Conservation (phyloP, 2,797 vertebrate genomes). For the Amblyraja radiata region DNA sequence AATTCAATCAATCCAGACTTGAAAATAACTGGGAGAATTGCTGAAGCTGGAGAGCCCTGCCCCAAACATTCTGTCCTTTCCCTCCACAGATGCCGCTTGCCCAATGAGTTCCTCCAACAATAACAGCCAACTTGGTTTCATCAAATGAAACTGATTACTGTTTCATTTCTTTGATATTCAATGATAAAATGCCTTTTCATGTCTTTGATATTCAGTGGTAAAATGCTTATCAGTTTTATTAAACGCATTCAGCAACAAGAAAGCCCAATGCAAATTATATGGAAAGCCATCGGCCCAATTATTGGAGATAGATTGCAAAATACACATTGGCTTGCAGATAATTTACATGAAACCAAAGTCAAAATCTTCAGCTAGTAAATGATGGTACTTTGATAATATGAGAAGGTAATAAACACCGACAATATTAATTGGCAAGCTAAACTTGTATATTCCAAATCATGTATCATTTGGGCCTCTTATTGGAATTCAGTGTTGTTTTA, state of each 20-base stretch:
- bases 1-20: too few species aligned
- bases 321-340: neutral
- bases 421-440: neutral
- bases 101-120: too few species aligned
- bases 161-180: neutral
- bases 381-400: neutral
- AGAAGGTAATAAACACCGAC: neutral
- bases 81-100: too few species aligned
- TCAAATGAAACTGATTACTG: neutral
- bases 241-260: neutral
- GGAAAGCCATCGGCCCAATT: neutral
- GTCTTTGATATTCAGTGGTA: too few species aligned
- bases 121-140: neutral
- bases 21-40: too few species aligned
- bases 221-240: neutral
- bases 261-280: neutral
- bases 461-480: neutral
- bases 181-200: neutral
- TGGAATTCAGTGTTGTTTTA: neutral
- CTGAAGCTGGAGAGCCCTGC: too few species aligned
- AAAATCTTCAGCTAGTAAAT: neutral
- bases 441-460: neutral
- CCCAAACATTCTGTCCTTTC: too few species aligned
- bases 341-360: neutral
- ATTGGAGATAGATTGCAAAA: neutral